Conservation (phyloP, 1,140 invertebrate species). For the Doryteuthis pealeii region DNA sequence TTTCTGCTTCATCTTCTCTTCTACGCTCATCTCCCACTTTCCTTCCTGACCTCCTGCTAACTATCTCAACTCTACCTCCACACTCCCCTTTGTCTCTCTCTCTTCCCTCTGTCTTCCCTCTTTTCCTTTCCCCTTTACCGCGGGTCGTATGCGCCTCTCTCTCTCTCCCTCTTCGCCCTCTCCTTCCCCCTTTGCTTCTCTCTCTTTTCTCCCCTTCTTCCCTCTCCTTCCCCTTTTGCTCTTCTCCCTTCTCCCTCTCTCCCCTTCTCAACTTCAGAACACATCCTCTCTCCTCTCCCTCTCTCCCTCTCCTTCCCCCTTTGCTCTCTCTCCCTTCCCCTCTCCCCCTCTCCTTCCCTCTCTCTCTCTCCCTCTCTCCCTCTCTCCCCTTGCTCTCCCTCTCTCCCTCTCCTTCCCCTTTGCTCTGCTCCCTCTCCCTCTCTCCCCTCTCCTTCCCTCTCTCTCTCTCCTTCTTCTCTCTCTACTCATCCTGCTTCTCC, state of each 20-base stretch:
- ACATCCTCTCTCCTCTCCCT: neutral
- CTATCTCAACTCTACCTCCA: neutral
- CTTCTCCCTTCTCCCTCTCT: no score
- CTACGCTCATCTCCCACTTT: neutral
- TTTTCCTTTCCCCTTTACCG: neutral
- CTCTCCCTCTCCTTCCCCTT: no score
- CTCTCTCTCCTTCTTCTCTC: neutral
- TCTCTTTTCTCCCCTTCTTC: neutral
- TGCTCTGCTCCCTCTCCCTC: neutral
- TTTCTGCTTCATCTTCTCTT: neutral
- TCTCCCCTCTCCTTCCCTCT: neutral
- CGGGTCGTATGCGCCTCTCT: neutral
- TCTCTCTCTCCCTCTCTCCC: neutral
- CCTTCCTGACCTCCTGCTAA: neutral
- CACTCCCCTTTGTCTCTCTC: neutral
- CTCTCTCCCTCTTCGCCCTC: neutral
- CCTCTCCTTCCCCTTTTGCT: neutral
- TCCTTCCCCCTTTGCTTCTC: neutral
- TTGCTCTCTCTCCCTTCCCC: neutral
- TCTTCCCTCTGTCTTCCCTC: neutral
- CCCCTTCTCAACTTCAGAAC: no score
- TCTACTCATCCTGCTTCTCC: no score
- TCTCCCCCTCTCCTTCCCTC: neutral
- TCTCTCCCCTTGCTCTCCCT: no score
- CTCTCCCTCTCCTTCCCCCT: neutral